Evolutionary conservation across 1,140 invertebrate genomes (phyloP), one percentile per base, ranked within the genome.

Genomic region (Acromyrmex charruanus): DNA sequence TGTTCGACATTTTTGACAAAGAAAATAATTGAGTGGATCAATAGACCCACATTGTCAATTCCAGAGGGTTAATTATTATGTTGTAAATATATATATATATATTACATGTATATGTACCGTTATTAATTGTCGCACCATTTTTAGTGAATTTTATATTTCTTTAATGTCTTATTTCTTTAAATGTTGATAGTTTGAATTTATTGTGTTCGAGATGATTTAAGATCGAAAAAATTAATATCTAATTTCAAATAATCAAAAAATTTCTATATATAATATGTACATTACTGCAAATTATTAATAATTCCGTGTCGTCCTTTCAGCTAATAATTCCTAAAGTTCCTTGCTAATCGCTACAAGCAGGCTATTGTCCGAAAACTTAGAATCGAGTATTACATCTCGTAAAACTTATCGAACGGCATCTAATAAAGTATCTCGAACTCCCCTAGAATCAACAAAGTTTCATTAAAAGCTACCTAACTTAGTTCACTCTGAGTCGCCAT

Each of bases 381-480:
- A 90, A 91, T 84, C 55, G 14, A 77, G 72, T 86, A 82, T 90
- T 90, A 74, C 55, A 79, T 61, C 69, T 51, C 53, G 16, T 90
- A 66, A 77, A 86, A 28, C 61, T 80, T 16, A 80, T 58, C 85
- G 58, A 44, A 55, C 69, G n/a, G 69, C 59, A 53, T 65, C 49
- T 90, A 90, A 90, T 86, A 71, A 90, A 86, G 86, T 86, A 86
- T 85, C 79, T 71, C 61, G 77, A 86, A 84, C 80, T 74, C 71
- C 59, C 5, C 28, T 6, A 53, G 82, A 88, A 89, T 90, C 81
- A 91, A 91, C 89, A 77, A 90, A 91, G 77, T 91, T 91, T 91
- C 89, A 90, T 91, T 88, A 91, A 91, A 88, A 63, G 81, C 71
- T 71, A 90, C 80, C 81, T 81, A 87, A 63, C 65, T 25, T 72